Conservation (phyloP, 2,888 invertebrate species). For the Meganola albula region DNA sequence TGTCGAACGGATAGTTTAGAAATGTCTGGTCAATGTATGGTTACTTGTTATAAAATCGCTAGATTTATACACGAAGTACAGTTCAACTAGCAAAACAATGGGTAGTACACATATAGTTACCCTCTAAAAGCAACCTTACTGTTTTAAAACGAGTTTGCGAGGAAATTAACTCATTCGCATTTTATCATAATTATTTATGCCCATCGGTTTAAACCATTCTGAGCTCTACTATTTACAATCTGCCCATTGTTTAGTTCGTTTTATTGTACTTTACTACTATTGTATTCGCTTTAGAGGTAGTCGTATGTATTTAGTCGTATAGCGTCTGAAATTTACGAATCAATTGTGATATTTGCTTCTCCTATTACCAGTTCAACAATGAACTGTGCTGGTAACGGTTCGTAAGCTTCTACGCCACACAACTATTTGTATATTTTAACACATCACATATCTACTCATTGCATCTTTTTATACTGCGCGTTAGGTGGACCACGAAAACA, state of each 20-base stretch:
- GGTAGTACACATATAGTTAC: too few species aligned
- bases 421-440: conserved; percentile 47
- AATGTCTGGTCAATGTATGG: conserved; percentile 59
- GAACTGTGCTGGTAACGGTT: conserved; percentile 17
- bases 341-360: conserved; percentile 30
- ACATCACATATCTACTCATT: conserved; percentile 74
- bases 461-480: conserved; percentile 63
- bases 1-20: conserved; percentile 29
- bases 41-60: conserved; percentile 49
- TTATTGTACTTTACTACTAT: conserved; percentile 47
- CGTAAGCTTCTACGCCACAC: conserved; percentile 31
- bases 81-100: too few species aligned
- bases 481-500: conserved; percentile 61
- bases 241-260: too few species aligned
- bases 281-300: conserved; percentile 65
- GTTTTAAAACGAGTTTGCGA: too few species aligned
- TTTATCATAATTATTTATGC: too few species aligned
- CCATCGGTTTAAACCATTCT: too few species aligned
- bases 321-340: conserved; percentile 33
- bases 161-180: too few species aligned
- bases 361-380: conserved; percentile 14
- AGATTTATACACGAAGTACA: conserved; percentile 56
- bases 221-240: too few species aligned
- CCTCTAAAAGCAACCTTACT: too few species aligned
- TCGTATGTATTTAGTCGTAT: conserved; percentile 40